Percentiles rank a stretch among this genome's conserved stretches.
Conservation (phyloP, 1,140 invertebrate species). For the Kradibia gibbosae region DNA sequence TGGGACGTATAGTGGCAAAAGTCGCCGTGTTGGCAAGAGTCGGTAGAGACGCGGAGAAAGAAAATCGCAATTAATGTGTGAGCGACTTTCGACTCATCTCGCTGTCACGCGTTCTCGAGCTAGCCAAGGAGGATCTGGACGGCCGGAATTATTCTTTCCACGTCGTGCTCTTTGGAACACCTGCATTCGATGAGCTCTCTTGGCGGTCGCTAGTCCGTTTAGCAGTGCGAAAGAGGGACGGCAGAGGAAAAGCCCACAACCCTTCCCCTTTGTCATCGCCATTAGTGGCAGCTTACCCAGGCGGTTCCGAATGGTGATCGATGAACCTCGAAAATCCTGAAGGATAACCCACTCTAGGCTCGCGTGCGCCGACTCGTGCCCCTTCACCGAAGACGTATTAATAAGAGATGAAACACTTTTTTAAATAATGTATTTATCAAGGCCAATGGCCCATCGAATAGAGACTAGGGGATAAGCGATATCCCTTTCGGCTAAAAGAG, state of each 20-base stretch:
- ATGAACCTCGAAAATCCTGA: too few relatives aligned
- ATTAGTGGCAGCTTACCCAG: too few relatives aligned
- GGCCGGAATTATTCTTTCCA: too few relatives aligned
- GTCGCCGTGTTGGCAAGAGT: background rate
- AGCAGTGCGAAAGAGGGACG: background rate
- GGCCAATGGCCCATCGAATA: background rate
- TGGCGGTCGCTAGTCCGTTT: background rate
- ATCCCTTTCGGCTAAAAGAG: background rate
- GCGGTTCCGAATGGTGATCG: too few relatives aligned
- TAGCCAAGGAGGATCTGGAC: background rate
- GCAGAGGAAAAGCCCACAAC: background rate
- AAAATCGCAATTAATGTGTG: background rate
- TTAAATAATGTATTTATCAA: slow-evolving; percentile 42
- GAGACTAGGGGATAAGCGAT: too few relatives aligned
- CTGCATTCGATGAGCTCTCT: too few relatives aligned
- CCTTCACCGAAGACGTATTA: slow-evolving; percentile 34
- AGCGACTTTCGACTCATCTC: slow-evolving; percentile 4
- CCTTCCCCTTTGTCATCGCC: too few relatives aligned
- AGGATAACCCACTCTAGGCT: slow-evolving; percentile 24
- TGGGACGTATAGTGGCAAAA: background rate
- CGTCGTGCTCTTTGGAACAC: background rate
- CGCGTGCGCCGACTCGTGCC: background rate
- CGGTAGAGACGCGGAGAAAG: background rate
- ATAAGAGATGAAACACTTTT: slow-evolving; percentile 34
- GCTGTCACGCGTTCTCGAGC: background rate